A percentile compares a stretch with the other conserved stretches of the same genome.
phyloP scores from a whole-genome alignment of 2,113 vertebrate species.

The Pogona vitticeps region DNA sequence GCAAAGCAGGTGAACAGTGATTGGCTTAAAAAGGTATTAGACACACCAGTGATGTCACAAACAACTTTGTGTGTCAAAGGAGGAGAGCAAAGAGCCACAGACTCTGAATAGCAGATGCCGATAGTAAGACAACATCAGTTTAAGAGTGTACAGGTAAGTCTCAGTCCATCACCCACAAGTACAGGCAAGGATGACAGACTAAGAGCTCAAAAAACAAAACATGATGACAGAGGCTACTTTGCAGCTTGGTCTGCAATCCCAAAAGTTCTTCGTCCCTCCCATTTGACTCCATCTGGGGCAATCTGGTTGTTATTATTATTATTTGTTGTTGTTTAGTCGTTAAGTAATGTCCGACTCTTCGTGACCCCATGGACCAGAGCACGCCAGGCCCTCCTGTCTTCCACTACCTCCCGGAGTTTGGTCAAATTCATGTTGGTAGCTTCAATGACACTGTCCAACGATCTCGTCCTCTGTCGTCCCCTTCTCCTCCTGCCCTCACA shows the following conservation, averaged over 20 bases:
- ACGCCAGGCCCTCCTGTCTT: too few relatives aligned
- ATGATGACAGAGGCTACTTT: neutral
- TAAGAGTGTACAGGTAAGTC: neutral
- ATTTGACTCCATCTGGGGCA: too few relatives aligned
- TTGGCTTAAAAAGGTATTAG: neutral
- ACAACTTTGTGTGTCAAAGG: neutral
- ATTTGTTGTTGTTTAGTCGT: too few relatives aligned
- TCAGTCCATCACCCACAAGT: neutral
- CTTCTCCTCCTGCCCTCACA: too few relatives aligned
- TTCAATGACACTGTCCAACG: too few relatives aligned
- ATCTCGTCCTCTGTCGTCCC: too few relatives aligned
- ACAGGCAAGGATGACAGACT: neutral
- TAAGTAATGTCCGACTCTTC: too few relatives aligned
- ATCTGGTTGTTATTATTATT: too few relatives aligned
- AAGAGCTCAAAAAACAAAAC: neutral
- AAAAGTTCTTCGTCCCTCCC: too few relatives aligned
- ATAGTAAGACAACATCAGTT: neutral
- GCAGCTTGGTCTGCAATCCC: neutral
- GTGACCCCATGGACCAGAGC: too few relatives aligned
- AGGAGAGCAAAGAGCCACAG: neutral
- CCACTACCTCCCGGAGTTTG: too few relatives aligned
- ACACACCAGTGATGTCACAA: slow-evolving; percentile 30
- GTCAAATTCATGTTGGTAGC: too few relatives aligned
- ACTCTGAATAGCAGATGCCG: neutral
- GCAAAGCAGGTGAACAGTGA: neutral